Percentiles rank a stretch among this genome's conserved stretches.
Evolutionary conservation across 2,113 vertebrate species (phyloP).

Genomic region (Platichthys stellatus): DNA sequence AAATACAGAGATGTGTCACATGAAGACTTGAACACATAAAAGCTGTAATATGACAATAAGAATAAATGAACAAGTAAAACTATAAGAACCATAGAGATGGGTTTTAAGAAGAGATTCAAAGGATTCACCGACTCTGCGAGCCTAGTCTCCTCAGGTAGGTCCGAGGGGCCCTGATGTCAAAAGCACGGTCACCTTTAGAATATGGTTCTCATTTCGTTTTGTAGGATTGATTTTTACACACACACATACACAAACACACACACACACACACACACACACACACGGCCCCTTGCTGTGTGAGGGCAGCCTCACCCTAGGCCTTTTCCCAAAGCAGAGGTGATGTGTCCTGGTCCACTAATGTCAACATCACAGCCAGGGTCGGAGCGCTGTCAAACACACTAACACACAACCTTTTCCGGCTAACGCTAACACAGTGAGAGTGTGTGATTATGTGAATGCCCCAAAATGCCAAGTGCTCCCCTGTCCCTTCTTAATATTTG

Average conservation of each 20-base stretch:
- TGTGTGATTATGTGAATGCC: constrained; percentile 53
- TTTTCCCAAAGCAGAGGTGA: constrained; percentile 76
- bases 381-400: constrained; percentile 72
- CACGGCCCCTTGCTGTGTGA: constrained; percentile 50
- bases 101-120: no score
- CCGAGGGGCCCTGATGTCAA: no score
- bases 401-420: constrained; percentile 73
- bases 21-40: no score
- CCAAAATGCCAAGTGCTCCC: constrained; percentile 68
- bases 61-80: no score
- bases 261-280: constrained; percentile 12
- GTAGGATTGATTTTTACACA: not conserved
- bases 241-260: constrained; percentile 12
- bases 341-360: constrained; percentile 70
- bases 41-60: no score
- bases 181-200: no score
- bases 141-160: no score
- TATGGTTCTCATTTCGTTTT: no score
- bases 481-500: constrained; percentile 33
- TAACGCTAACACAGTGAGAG: constrained; percentile 52
- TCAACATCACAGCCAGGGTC: constrained; percentile 66
- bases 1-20: no score
- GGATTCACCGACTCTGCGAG: no score
- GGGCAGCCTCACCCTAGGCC: constrained; percentile 56
- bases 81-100: not conserved